phyloP scores from a whole-genome alignment of 2,797 vertebrate genomes.

The Microctenopoma stevenorrisi region DNA sequence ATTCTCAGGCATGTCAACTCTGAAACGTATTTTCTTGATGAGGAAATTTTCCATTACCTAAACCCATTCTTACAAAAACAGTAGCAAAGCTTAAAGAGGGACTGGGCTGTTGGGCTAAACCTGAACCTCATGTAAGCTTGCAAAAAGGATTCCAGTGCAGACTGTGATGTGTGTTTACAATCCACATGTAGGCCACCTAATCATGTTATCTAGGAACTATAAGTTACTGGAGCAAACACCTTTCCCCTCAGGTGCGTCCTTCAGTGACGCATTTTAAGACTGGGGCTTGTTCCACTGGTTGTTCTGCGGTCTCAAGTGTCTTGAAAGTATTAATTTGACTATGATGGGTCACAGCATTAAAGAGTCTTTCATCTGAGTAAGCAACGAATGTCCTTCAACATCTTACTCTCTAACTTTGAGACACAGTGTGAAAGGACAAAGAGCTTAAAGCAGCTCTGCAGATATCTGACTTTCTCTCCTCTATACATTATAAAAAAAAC shows the following conservation, averaged over 20 bases:
- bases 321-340: background rate
- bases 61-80: conserved; percentile 41
- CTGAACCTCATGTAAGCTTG: conserved; percentile 22
- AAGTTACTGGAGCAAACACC: conserved; percentile 49
- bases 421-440: conserved; percentile 1
- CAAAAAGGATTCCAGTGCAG: background rate
- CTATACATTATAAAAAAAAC: background rate
- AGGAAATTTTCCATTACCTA: conserved; percentile 61
- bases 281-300: background rate
- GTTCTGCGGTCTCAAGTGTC: conserved; percentile 23
- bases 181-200: conserved; percentile 39
- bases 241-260: conserved; percentile 44
- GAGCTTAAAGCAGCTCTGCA: conserved; percentile 15
- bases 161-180: conserved; percentile 11
- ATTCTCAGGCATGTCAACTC: conserved; percentile 72
- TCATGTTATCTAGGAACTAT: conserved; percentile 38
- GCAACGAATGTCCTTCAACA: too few species aligned
- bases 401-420: too few species aligned
- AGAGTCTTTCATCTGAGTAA: too few species aligned
- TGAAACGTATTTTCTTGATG: conserved; percentile 43
- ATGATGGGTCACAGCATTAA: background rate
- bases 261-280: conserved; percentile 46
- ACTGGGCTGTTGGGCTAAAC: background rate
- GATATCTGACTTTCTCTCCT: conserved; percentile 12
- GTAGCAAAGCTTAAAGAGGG: conserved; percentile 31